phyloP scores from a whole-genome alignment of 2,888 invertebrate species.

The Tanytarsus gracilentus region DNA sequence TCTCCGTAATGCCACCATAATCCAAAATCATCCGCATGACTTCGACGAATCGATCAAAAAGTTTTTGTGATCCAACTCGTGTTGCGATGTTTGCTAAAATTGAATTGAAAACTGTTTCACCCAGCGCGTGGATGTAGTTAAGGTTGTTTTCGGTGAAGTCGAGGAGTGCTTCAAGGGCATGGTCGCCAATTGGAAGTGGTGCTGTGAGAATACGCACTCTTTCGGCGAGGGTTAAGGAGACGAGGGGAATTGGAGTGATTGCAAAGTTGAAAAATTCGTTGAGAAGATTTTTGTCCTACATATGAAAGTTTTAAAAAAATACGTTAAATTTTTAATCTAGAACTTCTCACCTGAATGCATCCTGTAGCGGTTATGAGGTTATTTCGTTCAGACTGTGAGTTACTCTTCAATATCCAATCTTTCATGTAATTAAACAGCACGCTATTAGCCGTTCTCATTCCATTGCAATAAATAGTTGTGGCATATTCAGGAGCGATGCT shows the following conservation, averaged over 20 bases:
- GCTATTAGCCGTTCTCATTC: slow-evolving; percentile 35
- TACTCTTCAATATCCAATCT: slow-evolving; percentile 44
- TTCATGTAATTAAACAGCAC: not conserved
- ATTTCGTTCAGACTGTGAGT: slow-evolving; percentile 51
- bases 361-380: slow-evolving; percentile 54
- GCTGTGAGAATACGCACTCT: not conserved
- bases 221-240: not conserved
- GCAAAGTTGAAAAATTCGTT: not conserved
- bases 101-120: not conserved
- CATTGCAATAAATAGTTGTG: slow-evolving; percentile 40
- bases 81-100: not conserved
- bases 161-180: not conserved
- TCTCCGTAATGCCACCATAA: too few species aligned
- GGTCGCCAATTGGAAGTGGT: not conserved
- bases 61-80: not conserved
- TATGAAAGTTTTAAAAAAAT: too few species aligned
- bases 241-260: not conserved
- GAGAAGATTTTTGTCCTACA: too few species aligned
- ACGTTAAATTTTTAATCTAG: too few species aligned
- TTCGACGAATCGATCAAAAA: not conserved
- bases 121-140: not conserved
- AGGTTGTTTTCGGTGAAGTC: not conserved
- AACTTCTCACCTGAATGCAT: slow-evolving; percentile 47
- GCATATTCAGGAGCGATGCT: slow-evolving; percentile 39
- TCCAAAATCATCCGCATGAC: too few species aligned